Percentiles rank a stretch among this genome's conserved stretches.
Evolutionary conservation across 2,113 vertebrate species (phyloP).

Genomic region (Lophotis ruficrista): DNA sequence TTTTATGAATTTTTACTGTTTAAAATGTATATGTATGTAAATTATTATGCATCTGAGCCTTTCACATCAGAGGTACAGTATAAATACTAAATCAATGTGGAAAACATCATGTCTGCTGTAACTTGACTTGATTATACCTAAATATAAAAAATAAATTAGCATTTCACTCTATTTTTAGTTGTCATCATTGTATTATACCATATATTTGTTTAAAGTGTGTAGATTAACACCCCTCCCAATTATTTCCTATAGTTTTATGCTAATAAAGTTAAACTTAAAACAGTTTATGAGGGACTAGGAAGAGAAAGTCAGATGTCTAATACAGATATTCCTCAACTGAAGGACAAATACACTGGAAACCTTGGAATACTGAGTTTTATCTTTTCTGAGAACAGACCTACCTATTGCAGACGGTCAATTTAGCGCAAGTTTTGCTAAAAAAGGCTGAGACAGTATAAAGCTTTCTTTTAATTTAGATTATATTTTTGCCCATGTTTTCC

Average conservation of each 20-base stretch:
- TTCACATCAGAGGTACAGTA: slow-evolving; percentile 74
- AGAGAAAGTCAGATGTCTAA: neutral
- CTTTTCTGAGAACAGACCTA: neutral
- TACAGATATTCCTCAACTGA: neutral
- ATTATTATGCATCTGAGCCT: slow-evolving; percentile 77
- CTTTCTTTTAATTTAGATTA: slow-evolving; percentile 57
- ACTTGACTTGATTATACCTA: slow-evolving; percentile 79
- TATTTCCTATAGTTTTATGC: slow-evolving; percentile 27
- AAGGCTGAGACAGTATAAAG: neutral
- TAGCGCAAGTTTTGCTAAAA: neutral
- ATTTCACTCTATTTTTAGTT: slow-evolving; percentile 77
- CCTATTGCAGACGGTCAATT: neutral
- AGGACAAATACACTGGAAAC: neutral
- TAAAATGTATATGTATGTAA: slow-evolving; percentile 86
- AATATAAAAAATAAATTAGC: slow-evolving; percentile 81
- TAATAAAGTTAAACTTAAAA: slow-evolving; percentile 1
- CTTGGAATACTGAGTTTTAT: neutral
- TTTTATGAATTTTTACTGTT: slow-evolving; percentile 78
- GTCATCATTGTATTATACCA: slow-evolving; percentile 75
- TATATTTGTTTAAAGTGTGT: slow-evolving; percentile 68
- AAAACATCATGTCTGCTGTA: slow-evolving; percentile 76
- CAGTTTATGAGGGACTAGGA: neutral
- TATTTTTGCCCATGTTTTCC: slow-evolving; percentile 30
- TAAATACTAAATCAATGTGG: slow-evolving; percentile 78
- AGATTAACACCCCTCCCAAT: slow-evolving; percentile 45